Evolutionary conservation across 1,140 invertebrate species (phyloP).

Genomic region (Saccostrea echinata): DNA sequence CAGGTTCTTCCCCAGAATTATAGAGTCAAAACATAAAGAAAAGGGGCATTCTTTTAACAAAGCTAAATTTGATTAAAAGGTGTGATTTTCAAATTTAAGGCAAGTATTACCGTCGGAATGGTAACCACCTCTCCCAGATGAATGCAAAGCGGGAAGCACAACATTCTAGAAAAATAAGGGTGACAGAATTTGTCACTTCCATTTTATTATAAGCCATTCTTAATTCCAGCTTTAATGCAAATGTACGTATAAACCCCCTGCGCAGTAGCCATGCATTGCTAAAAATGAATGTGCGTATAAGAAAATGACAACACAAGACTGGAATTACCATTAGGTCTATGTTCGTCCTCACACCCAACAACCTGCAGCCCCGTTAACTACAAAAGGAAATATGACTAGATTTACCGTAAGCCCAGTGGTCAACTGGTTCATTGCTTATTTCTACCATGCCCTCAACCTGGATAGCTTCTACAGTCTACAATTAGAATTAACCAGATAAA

Average conservation of each 20-base stretch:
- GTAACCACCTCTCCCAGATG: conserved; percentile 29
- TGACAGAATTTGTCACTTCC: background rate
- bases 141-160: conserved; percentile 14
- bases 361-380: conserved; percentile 20
- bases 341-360: conserved; percentile 5
- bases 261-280: conserved; percentile 23
- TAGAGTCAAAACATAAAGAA: too few species aligned
- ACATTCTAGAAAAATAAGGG: conserved; percentile 29
- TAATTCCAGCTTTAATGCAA: background rate
- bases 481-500: background rate
- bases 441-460: conserved; percentile 22
- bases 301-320: background rate
- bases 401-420: conserved; percentile 43
- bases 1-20: too few species aligned
- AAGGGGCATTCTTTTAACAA: too few species aligned
- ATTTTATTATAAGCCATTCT: background rate
- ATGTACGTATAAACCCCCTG: background rate
- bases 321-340: conserved; percentile 37
- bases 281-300: background rate
- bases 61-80: too few species aligned
- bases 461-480: conserved; percentile 37
- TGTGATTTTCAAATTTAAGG: background rate
- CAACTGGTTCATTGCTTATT: background rate
- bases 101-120: background rate
- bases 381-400: conserved; percentile 41